A percentile compares a stretch with the other conserved stretches of the same genome.
Conservation (phyloP, 2,888 invertebrate species). For the Ecliptopera silaceata region DNA sequence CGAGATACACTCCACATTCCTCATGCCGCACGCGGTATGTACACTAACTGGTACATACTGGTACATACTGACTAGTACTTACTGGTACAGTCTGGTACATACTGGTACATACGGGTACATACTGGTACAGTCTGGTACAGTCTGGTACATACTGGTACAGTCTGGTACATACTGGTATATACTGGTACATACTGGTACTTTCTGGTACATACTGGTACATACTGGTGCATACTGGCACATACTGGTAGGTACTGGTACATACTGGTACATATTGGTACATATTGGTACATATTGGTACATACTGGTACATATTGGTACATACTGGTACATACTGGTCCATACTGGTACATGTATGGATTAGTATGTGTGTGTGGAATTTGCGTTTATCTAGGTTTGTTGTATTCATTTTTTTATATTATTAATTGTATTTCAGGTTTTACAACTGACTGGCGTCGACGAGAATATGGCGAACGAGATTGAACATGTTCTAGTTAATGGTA, state of each 20-base stretch:
- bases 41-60: background rate
- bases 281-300: background rate
- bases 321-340: too few relatives aligned
- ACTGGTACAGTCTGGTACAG: too few relatives aligned
- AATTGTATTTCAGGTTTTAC: slow-evolving; percentile 85
- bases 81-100: too few relatives aligned
- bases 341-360: too few relatives aligned
- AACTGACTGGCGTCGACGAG: slow-evolving; percentile 91
- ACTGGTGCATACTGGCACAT: too few relatives aligned
- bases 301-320: too few relatives aligned
- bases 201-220: background rate
- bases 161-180: too few relatives aligned
- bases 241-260: background rate
- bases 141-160: background rate
- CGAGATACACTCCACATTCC: slow-evolving; percentile 98
- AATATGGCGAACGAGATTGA: slow-evolving; percentile 95
- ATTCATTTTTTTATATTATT: too few relatives aligned
- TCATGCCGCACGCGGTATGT: slow-evolving; percentile 92
- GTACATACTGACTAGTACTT: background rate
- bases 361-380: too few relatives aligned
- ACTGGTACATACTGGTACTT: background rate
- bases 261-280: too few relatives aligned
- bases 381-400: too few relatives aligned
- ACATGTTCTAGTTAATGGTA: slow-evolving; percentile 88
- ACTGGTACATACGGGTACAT: background rate